A percentile compares a stretch with the other conserved stretches of the same genome.
phyloP scores from a whole-genome alignment of 2,888 invertebrate species.

The Drosophila paramelanica region DNA sequence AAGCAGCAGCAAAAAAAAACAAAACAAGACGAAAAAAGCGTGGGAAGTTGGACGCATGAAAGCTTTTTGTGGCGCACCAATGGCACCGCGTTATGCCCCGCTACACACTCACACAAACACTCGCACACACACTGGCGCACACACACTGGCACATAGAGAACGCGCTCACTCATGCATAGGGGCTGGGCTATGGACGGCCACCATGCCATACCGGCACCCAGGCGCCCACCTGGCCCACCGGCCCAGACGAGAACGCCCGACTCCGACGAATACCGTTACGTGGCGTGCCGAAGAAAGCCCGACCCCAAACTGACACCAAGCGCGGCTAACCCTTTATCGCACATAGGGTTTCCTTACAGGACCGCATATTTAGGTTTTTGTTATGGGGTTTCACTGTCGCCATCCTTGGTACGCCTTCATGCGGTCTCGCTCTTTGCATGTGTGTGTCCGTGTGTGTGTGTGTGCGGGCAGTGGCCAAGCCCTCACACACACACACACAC shows the following conservation, averaged over 20 bases:
- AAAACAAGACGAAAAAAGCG: constrained; percentile 50
- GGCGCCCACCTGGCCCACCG: constrained; percentile 35
- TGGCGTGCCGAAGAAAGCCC: constrained; percentile 76
- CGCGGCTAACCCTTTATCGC: constrained; percentile 86
- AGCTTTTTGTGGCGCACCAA: constrained; percentile 86
- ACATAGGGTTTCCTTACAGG: constrained; percentile 86
- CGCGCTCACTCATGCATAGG: constrained; percentile 52
- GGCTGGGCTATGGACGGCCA: constrained; percentile 47
- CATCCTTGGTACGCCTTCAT: constrained; percentile 47
- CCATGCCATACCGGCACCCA: constrained; percentile 11
- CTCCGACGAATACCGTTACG: constrained; percentile 77
- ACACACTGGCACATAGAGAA: constrained; percentile 15
- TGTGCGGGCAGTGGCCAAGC: constrained; percentile 45
- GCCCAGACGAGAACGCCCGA: constrained; percentile 44
- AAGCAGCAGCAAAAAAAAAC: constrained; percentile 20
- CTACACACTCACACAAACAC: constrained; percentile 54
- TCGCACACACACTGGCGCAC: constrained; percentile 12
- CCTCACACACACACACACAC: constrained; percentile 33
- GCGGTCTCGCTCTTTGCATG: constrained; percentile 46
- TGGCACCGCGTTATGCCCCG: constrained; percentile 85
- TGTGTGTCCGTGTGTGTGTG: constrained; percentile 9
- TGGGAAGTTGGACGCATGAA: constrained; percentile 82
- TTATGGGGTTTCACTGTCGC: constrained; percentile 82
- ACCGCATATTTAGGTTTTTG: constrained; percentile 86
- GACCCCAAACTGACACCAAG: constrained; percentile 84